Conservation (phyloP, 2,113 vertebrate genomes). For the Centrocercus urophasianus region DNA sequence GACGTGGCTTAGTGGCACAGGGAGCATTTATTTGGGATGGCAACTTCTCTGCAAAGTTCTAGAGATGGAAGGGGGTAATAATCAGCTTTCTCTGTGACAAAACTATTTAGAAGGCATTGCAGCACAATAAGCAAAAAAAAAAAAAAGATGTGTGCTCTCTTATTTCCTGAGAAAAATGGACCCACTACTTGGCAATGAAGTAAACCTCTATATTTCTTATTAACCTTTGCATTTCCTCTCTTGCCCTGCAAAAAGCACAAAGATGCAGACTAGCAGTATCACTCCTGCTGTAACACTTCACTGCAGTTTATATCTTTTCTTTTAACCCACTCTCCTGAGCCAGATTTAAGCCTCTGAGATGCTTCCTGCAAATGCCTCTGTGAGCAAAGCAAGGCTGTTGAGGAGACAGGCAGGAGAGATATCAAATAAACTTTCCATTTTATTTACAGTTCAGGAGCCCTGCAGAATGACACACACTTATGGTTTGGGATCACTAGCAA, state of each 20-base stretch:
- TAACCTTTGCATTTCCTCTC: neutral
- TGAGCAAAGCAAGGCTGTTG: neutral
- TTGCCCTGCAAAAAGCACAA: neutral
- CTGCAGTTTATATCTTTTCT: neutral
- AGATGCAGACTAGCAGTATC: neutral
- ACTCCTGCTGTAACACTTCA: neutral
- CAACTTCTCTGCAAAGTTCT: neutral
- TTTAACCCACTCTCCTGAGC: neutral
- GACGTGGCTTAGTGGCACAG: neutral
- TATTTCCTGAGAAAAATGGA: conserved; percentile 13
- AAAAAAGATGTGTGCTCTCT: neutral
- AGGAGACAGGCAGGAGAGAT: conserved; percentile 6
- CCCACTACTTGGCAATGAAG: neutral
- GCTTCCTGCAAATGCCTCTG: neutral
- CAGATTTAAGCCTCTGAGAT: neutral
- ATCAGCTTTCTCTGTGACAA: conserved; percentile 22
- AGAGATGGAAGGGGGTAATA: conserved; percentile 20
- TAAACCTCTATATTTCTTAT: neutral
- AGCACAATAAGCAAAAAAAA: neutral
- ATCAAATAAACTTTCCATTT: conserved; percentile 63
- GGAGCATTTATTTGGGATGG: conserved; percentile 1
- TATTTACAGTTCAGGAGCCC: conserved; percentile 63
- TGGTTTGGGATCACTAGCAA: conserved; percentile 72
- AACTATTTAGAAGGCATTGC: conserved; percentile 25
- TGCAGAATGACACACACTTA: conserved; percentile 60